Evolutionary conservation across 2,888 invertebrate genomes (phyloP).

Genomic region (Noctua comes): DNA sequence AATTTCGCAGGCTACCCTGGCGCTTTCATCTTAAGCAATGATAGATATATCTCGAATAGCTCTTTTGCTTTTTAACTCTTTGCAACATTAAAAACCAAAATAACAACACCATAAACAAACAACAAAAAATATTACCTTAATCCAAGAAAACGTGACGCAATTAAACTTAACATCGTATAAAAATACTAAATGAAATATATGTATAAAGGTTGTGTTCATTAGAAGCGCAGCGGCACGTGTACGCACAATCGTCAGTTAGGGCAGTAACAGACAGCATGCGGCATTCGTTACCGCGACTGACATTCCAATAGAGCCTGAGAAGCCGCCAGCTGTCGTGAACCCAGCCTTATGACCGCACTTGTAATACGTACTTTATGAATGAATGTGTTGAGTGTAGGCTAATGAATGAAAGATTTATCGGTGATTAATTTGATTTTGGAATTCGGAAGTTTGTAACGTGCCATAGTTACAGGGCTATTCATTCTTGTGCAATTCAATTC

Average conservation of each 20-base stretch:
- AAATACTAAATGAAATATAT: constrained; percentile 44
- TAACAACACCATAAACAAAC: not conserved
- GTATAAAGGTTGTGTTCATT: constrained; percentile 63
- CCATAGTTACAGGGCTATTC: not conserved
- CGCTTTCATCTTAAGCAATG: not conserved
- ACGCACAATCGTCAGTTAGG: constrained; percentile 78
- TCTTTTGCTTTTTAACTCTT: not conserved
- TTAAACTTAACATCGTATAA: constrained; percentile 38
- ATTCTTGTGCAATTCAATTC: not conserved
- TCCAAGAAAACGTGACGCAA: constrained; percentile 39
- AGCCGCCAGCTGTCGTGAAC: constrained; percentile 69
- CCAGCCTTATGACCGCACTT: constrained; percentile 68
- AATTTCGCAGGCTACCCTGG: too few species aligned
- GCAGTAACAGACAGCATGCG: constrained; percentile 72
- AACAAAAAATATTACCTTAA: not conserved
- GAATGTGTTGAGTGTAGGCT: constrained; percentile 70
- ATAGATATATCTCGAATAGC: not conserved
- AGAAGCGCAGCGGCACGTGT: constrained; percentile 68
- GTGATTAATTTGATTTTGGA: constrained; percentile 22
- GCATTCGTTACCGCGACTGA: constrained; percentile 82
- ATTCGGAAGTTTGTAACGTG: not conserved
- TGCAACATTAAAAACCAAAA: not conserved
- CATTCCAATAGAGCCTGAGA: constrained; percentile 78
- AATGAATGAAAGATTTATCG: constrained; percentile 68
- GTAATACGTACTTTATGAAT: constrained; percentile 76